Base-by-base conservation (phyloP, 2,888 invertebrate genomes). In the Heliconius aoede region DNA sequence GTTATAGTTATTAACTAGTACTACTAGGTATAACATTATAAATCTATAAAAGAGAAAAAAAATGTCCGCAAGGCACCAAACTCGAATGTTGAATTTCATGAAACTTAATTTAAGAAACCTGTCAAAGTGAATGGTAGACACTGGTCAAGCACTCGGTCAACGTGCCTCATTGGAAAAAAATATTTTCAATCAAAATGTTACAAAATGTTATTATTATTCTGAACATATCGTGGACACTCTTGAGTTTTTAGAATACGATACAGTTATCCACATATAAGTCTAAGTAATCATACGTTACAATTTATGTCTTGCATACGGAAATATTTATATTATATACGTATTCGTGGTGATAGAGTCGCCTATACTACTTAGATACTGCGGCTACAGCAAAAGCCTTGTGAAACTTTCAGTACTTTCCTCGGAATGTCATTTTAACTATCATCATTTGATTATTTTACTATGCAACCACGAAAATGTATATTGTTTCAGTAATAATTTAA, bases 401-500 rank as follows among this genome's bases (percentile, higher is more conserved):
- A 55, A 64, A 60, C 51, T 32, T 28, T 4, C 13, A 61, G 32
- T 72, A 55, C 13, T 60, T 68, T 28, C 28, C 26, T 28, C 69
- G 68, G 73, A 75, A 80, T 76, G 40, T 73, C 36, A 36, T 64
- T 65, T 76, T 21, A 64, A 65, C 28, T 76, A 21, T 72, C 68
- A 78, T 71, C 55, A 69, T 26, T 21, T 71, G 67, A 78, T 76
- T 80, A 80, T 78, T 81, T 82, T 82, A 73, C 82, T 82, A 78
- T 83, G 82, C 80, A 85, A 73, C 71, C 72, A 73, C 85, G 82
- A 83, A 87, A 88, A 88, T 88, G 83, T 86, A 86, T 86, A 89
- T 90, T 90, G 89, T 91, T 89, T 87, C 82, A 85, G 82, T 87
- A 86, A 87, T 87, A 88, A 85, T 87, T 89, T 87, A 89, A 89